Conservation (phyloP, 2,113 vertebrate genomes). For the Caretta caretta region DNA sequence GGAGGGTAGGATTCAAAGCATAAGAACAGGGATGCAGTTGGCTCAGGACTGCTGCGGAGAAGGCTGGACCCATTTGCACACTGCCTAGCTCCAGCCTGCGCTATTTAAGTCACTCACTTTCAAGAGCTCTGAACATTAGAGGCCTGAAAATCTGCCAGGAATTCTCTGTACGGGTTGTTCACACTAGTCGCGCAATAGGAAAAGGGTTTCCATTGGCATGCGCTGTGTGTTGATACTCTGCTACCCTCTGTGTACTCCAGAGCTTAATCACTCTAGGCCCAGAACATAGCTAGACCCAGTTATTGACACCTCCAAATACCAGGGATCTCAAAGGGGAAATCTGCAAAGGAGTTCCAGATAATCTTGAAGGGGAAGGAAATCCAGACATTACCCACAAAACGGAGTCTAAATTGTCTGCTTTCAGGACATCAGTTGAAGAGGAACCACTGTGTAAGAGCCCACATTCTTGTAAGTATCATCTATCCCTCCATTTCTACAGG, state of each 20-base stretch:
- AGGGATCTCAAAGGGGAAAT: neutral
- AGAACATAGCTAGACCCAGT: neutral
- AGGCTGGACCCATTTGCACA: neutral
- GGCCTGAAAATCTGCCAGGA: constrained; percentile 49
- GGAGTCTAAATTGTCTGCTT: rapidly evolving
- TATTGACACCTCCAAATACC: neutral
- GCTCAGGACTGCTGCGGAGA: neutral
- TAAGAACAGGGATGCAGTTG: neutral
- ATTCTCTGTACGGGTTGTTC: constrained; percentile 14
- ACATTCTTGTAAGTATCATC: too few relatives aligned
- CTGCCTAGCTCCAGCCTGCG: neutral
- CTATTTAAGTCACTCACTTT: constrained; percentile 20
- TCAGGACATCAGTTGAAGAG: neutral
- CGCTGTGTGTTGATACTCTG: rapidly evolving
- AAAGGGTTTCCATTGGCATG: constrained; percentile 33
- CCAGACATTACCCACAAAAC: neutral
- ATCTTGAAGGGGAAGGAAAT: neutral
- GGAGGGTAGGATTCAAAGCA: neutral
- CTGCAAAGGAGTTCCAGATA: neutral
- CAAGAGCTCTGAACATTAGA: constrained; percentile 27
- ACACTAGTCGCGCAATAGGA: constrained; percentile 35
- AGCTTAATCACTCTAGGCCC: rapidly evolving
- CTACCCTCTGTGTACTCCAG: neutral
- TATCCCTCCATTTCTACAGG: neutral
- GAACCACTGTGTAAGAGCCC: neutral